phyloP scores from a whole-genome alignment of 2,888 invertebrate genomes.

The Zaprionus lineosus region DNA sequence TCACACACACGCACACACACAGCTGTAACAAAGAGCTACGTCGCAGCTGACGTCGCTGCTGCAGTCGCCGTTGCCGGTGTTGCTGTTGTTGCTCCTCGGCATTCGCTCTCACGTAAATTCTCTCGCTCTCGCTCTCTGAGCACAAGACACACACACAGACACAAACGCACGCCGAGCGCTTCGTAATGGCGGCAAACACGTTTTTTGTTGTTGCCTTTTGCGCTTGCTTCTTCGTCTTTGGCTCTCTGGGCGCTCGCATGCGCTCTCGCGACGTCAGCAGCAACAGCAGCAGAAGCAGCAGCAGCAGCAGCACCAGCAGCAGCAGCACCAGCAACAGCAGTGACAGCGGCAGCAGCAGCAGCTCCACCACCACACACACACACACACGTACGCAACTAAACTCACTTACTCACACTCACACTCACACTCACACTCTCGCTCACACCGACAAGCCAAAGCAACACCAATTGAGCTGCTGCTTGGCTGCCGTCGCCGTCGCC shows the following conservation, averaged over 20 bases:
- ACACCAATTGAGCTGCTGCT: slow-evolving; percentile 68
- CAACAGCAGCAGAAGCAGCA: slow-evolving; percentile 9
- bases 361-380: slow-evolving; percentile 49
- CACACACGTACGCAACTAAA: slow-evolving; percentile 19
- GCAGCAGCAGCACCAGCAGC: no score
- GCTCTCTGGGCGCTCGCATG: slow-evolving; percentile 70
- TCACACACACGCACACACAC: slow-evolving; percentile 34
- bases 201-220: slow-evolving; percentile 71
- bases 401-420: slow-evolving; percentile 25
- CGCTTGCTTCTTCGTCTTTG: slow-evolving; percentile 67
- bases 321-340: slow-evolving; percentile 14
- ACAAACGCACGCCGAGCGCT: slow-evolving; percentile 6
- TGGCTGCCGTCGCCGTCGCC: slow-evolving; percentile 45
- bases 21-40: slow-evolving; percentile 48
- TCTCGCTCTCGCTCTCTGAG: slow-evolving; percentile 25
- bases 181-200: slow-evolving; percentile 74
- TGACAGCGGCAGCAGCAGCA: slow-evolving; percentile 16
- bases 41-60: slow-evolving; percentile 46
- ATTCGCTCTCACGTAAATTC: slow-evolving; percentile 27
- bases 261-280: slow-evolving; percentile 51
- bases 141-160: not conserved
- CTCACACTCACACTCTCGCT: slow-evolving; percentile 27
- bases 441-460: slow-evolving; percentile 43
- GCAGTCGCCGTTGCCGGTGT: slow-evolving; percentile 51
- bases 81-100: slow-evolving; percentile 47